Base-by-base conservation (phyloP, 2,888 invertebrate species). In the Agriotes lineatus region DNA sequence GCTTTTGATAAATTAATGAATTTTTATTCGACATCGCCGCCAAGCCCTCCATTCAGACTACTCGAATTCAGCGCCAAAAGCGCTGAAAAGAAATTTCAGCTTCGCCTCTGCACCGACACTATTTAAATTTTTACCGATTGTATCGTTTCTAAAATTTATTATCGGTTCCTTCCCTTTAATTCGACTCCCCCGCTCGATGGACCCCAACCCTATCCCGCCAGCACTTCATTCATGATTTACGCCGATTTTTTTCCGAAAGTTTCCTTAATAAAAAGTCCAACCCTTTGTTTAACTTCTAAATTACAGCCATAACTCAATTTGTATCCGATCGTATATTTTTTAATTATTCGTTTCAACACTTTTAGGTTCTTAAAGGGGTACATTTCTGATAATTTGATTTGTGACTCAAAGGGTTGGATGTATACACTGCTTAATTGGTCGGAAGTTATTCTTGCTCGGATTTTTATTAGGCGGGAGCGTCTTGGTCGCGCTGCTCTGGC, bases 291-390 rank as follows among this genome's bases (percentile, higher is more conserved):
- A 79, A 82, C 80, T 79, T 82, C 78, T 78, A 83, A 83, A 83
- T 83, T 84, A 81, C 83, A 77, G 80, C 79, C 80, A 83, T 83
- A 83, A 83, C 82, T 83, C 83, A 84, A 84, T 83, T 83, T 82
- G 82, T 82, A 82, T 81, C 82, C 82, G 83, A 84, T 84, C 82
- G 82, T 82, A 81, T 82, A 82, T 83, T 82, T 83, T 84, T 83
- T 83, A 83, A 84, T 84, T 84, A 83, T 82, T 78, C 81, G 80
- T 79, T 80, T 82, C 82, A 81, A 81, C 82, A 79, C 82, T 76
- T 75, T 75, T 65, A 69, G 67, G 63, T 75, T 77, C 77, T 75
- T 71, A 73, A 77, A 75, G 76, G 77, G 75, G 72, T 75, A 78
- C 73, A 79, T 80, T 80, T 73, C 78, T 80, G 78, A 80, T 81